Evolutionary conservation across 1,140 invertebrate genomes (phyloP).

Genomic region (Sycophila sp.): DNA sequence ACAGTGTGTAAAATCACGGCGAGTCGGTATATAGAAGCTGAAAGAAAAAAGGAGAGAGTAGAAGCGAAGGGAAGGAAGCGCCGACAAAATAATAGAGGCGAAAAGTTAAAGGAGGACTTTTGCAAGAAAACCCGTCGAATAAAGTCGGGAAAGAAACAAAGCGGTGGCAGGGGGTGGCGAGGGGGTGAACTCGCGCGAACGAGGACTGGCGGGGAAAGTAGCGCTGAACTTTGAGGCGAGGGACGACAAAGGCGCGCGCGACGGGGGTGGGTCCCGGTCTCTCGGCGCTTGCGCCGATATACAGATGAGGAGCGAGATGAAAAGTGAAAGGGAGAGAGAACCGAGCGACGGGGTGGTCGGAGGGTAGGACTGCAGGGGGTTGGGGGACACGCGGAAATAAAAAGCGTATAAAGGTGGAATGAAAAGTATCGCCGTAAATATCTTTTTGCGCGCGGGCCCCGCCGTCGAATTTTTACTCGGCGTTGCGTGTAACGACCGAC

Average conservation of each 20-base stretch:
- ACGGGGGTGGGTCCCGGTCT: no score
- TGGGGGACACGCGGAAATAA: slow-evolving; percentile 24
- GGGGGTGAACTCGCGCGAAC: background rate
- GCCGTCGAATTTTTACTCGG: background rate
- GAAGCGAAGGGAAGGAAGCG: background rate
- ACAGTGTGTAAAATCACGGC: no score
- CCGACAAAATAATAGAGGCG: background rate
- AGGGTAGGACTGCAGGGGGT: background rate
- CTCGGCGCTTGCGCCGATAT: slow-evolving; percentile 8
- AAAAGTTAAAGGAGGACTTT: no score
- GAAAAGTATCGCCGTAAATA: slow-evolving; percentile 31
- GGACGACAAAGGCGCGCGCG: slow-evolving; percentile 8
- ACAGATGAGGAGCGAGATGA: slow-evolving; percentile 10
- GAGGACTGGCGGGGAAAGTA: slow-evolving; percentile 15
- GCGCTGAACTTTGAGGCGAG: slow-evolving; percentile 6
- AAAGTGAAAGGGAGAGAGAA: slow-evolving; percentile 32
- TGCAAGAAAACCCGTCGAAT: background rate
- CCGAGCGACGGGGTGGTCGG: background rate
- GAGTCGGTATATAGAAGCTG: no score
- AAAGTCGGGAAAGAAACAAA: slow-evolving; percentile 14
- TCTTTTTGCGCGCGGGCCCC: background rate
- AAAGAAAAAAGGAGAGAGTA: slow-evolving; percentile 9
- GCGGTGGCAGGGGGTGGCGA: background rate
- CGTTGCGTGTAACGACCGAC: background rate
- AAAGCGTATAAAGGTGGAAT: slow-evolving; percentile 20